phyloP scores from a whole-genome alignment of 2,888 invertebrate species.

The Polymixis flavicincta region DNA sequence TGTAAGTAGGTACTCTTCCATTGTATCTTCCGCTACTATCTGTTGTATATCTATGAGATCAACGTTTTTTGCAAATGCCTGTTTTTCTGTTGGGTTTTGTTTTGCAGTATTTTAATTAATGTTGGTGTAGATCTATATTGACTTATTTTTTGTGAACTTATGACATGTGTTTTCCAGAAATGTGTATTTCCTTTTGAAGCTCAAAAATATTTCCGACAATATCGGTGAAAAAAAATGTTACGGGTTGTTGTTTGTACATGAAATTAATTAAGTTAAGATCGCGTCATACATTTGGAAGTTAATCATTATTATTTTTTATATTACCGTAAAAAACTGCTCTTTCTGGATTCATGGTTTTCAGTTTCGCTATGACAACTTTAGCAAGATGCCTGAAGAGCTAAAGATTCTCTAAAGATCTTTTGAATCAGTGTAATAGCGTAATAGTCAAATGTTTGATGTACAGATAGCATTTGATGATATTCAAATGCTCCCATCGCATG shows the following conservation, averaged over 20 bases:
- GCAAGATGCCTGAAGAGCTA: background rate
- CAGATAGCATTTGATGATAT: too few relatives aligned
- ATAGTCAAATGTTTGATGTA: too few relatives aligned
- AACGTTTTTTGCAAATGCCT: background rate
- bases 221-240: background rate
- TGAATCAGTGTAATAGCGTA: too few relatives aligned
- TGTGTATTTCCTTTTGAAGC: too few relatives aligned
- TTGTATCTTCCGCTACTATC: constrained; percentile 2
- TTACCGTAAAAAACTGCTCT: background rate
- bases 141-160: too few relatives aligned
- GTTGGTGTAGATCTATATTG: too few relatives aligned
- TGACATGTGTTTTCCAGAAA: too few relatives aligned
- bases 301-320: background rate
- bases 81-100: constrained; percentile 3
- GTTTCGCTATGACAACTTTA: background rate
- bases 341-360: background rate
- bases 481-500: constrained; percentile 16
- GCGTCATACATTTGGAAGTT: background rate
- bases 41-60: background rate
- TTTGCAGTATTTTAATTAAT: constrained; percentile 10
- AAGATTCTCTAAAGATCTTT: background rate
- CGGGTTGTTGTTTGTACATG: too few relatives aligned
- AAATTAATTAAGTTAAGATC: background rate
- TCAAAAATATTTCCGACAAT: background rate
- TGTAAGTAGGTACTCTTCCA: background rate